Conservation (phyloP, 2,888 invertebrate species). For the Tiliacea citrago region DNA sequence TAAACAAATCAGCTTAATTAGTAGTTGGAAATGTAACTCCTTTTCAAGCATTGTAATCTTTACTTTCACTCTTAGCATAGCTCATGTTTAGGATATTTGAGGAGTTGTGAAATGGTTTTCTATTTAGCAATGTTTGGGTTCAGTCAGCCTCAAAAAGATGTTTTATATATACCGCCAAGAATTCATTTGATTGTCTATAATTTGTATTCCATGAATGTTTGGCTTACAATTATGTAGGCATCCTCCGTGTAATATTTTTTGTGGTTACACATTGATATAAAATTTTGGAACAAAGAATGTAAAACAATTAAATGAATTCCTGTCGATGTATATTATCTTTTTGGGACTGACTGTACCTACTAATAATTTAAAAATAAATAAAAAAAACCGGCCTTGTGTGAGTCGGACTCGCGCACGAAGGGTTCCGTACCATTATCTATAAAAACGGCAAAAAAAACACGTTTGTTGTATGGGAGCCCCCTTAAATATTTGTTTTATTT, state of each 20-base stretch:
- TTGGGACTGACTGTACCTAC: no score
- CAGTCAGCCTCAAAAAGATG: neutral
- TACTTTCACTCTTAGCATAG: neutral
- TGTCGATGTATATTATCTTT: no score
- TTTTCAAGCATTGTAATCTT: neutral
- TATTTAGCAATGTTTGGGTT: neutral
- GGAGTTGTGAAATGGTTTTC: neutral
- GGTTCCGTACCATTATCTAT: no score
- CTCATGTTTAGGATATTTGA: neutral
- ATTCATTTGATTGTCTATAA: neutral
- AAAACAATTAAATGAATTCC: neutral
- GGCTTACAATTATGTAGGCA: neutral
- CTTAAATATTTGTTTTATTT: no score
- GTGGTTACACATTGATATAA: no score
- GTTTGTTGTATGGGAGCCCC: no score
- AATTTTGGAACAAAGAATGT: no score
- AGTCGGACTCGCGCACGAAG: no score
- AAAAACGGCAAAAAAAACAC: no score
- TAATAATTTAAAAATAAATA: no score
- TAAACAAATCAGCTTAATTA: neutral
- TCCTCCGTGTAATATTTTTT: no score
- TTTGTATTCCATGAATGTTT: neutral
- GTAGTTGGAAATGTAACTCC: neutral
- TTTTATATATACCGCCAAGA: neutral
- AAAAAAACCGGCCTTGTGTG: no score